Evolutionary conservation across 2,113 vertebrate genomes (phyloP).

Genomic region (Leiothrix lutea): DNA sequence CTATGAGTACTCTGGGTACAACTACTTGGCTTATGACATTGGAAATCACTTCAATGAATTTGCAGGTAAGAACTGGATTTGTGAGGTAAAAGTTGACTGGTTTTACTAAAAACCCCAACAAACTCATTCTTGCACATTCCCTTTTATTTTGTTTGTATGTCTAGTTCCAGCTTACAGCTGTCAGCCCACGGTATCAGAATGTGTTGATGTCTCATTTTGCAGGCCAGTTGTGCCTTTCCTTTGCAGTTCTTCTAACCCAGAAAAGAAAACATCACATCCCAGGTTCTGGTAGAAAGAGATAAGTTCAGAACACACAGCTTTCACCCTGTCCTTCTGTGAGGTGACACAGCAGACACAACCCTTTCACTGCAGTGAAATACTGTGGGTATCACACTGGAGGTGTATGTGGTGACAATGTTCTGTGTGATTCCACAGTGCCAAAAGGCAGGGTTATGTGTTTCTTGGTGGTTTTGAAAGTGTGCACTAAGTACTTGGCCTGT

Average conservation of each 20-base stretch:
- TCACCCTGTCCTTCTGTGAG: background rate
- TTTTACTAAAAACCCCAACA: background rate
- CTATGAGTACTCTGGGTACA: slow-evolving; percentile 98
- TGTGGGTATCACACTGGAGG: background rate
- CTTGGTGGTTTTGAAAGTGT: background rate
- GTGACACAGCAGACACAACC: background rate
- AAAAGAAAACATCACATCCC: background rate
- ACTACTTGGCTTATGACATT: slow-evolving; percentile 98
- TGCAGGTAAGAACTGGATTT: slow-evolving; percentile 81
- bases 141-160: background rate
- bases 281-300: background rate
- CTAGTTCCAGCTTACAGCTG: background rate
- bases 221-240: background rate
- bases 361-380: background rate
- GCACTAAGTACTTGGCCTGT: background rate
- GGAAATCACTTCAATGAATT: slow-evolving; percentile 99
- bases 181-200: background rate
- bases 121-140: background rate
- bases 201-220: background rate
- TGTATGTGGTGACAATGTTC: background rate
- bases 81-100: background rate
- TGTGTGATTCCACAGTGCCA: background rate
- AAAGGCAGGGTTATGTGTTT: background rate
- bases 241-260: background rate
- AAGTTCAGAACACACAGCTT: background rate